These are phyloP conservation scores for Sarotherodon lohbergeri DNA, from an alignment of 2,113 vertebrate genomes.

Conservation along the genomic window DNA sequence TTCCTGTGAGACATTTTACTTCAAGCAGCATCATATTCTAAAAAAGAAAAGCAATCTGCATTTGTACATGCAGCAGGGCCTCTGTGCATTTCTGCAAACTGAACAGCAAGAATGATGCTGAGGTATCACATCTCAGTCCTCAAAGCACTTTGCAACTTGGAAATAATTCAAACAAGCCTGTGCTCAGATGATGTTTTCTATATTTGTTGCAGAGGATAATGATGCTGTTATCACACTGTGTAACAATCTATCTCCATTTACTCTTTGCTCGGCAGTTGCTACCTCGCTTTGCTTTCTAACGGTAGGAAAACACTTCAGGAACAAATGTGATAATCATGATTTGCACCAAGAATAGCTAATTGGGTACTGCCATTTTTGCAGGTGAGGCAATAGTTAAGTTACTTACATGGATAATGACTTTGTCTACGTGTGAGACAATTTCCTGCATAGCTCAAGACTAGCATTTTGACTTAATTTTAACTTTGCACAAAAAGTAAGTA, in stretches of 20 bases:
- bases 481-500: neutral
- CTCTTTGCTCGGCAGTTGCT: neutral
- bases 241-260: conserved; percentile 5
- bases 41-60: neutral
- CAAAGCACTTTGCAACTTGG: conserved; percentile 20
- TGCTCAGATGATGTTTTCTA: conserved; percentile 14
- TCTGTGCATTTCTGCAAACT: neutral
- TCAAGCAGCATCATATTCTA: neutral
- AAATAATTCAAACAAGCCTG: conserved; percentile 41
- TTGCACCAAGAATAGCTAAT: neutral
- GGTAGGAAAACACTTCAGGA: neutral
- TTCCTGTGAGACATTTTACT: neutral
- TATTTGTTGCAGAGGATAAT: conserved; percentile 37
- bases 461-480: neutral
- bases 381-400: neutral
- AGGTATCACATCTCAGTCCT: conserved; percentile 8
- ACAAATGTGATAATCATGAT: neutral
- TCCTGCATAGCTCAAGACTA: neutral
- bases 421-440: neutral
- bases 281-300: neutral
- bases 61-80: neutral
- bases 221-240: conserved; percentile 18
- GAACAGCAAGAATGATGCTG: neutral
- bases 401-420: neutral
- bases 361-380: neutral